A percentile compares a stretch with the other conserved stretches of the same genome.
These are phyloP conservation scores for Bombus haemorrhoidalis DNA, from an alignment of 1,140 invertebrate species.

Conservation along the genomic window DNA sequence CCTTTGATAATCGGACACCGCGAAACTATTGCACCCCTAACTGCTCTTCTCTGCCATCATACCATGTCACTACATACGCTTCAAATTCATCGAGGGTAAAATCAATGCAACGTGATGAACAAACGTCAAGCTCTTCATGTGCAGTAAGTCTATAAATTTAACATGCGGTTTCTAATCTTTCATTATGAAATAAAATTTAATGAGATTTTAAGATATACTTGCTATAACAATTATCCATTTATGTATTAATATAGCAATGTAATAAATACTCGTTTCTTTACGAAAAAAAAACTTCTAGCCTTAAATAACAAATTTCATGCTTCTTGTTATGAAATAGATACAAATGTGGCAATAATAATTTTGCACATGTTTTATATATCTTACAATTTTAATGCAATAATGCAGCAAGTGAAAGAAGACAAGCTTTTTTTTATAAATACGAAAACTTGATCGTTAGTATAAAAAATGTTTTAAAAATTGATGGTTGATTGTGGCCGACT, in stretches of 20 bases:
- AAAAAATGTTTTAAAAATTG: no score
- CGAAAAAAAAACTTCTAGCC: no score
- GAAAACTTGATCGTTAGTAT: no score
- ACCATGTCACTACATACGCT: slow-evolving; percentile 17
- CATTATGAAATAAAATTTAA: not conserved
- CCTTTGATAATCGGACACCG: slow-evolving; percentile 74
- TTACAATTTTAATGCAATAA: no score
- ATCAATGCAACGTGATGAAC: slow-evolving; percentile 25
- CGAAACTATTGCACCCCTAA: slow-evolving; percentile 70
- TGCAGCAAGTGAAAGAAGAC: no score
- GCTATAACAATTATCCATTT: no score
- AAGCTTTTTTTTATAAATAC: no score
- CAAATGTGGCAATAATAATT: no score
- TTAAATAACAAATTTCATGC: not conserved
- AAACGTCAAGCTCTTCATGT: not conserved
- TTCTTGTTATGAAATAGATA: no score
- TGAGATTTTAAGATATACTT: no score
- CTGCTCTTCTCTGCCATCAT: slow-evolving; percentile 15
- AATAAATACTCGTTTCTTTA: not conserved
- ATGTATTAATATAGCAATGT: not conserved
- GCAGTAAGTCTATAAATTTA: not conserved
- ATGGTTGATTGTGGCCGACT: rapidly evolving
- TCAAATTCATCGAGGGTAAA: slow-evolving; percentile 28
- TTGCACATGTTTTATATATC: no score
- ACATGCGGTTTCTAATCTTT: not conserved